Conservation (phyloP, 2,797 vertebrate genomes). For the Mionectes olivaceus region DNA sequence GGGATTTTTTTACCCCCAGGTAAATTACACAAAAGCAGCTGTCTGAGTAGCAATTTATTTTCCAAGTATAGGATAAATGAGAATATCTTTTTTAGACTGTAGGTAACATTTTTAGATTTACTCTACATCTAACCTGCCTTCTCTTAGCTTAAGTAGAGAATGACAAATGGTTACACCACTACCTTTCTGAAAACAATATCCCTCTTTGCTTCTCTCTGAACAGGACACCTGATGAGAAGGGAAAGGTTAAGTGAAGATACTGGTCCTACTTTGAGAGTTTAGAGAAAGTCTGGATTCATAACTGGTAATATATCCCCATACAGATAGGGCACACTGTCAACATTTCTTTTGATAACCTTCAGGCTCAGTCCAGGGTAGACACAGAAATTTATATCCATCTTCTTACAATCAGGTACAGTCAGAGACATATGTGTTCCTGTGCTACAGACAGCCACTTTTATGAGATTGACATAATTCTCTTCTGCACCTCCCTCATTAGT, state of each 20-base stretch:
- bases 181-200: not conserved
- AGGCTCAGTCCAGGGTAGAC: not conserved
- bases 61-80: not conserved
- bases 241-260: not conserved
- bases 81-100: not conserved
- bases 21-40: not conserved
- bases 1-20: not conserved
- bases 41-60: not conserved
- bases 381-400: not conserved
- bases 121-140: not conserved
- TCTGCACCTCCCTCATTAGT: not conserved
- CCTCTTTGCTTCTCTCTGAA: not conserved
- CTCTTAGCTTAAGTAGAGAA: not conserved
- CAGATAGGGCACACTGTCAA: not conserved
- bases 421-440: not conserved
- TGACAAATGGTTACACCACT: not conserved
- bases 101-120: not conserved
- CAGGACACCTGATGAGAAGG: not conserved
- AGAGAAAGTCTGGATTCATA: not conserved
- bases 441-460: not conserved
- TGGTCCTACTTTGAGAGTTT: not conserved
- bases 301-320: not conserved
- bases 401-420: not conserved
- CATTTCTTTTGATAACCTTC: not conserved
- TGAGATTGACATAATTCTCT: not conserved